Base-by-base conservation (phyloP, 2,888 invertebrate genomes). In the Lissonota sp. region DNA sequence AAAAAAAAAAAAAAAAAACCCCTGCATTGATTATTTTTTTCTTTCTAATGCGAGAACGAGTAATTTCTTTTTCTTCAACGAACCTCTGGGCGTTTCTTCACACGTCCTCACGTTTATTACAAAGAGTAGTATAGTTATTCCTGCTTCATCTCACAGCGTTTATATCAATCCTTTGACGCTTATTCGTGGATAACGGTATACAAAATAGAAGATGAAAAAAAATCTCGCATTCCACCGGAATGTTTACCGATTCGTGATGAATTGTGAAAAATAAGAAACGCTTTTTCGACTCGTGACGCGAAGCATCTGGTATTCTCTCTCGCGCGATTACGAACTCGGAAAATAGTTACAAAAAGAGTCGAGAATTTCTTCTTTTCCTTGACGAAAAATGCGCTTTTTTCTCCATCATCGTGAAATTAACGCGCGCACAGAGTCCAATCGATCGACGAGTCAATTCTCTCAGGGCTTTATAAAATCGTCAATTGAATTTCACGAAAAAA, bases 91-190 rank as follows among this genome's bases (percentile, higher is more conserved):
- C 51, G 37, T 69, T 63, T 44, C 55, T 60, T 63, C 37, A 55
- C 49, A 51, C 49, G 39, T 42, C 49, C 62, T 44, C 58, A 53
- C 66, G 58, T 66, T 26, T 72, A 66, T 74, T 58, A 78, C 74
- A 75, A 53, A 75, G 79, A 79, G 64, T 69, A 77, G 67, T 63
- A 67, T 76, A 82, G 44, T 74, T 49, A 64, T 75, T 75, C 75
- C 71, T 71, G 70, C 66, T 44, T 71, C 72, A 67, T 53, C 76
- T 72, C 85, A 86, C 85, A 86, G 86, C 86, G 85, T n/a, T 80
- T 85, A 70, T 70, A 74, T 85, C 26, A 26, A 84, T 85, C 85
- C 84, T 83, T 86, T 85, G 82, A 86, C 87, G 84, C 84, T 37
- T 57, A 26, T 76, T 87, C 83, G 85, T 26, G 26, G 26, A 71